Base-by-base conservation (phyloP, 92 coral and sea anemone species). In the Bergia puertoricense region DNA sequence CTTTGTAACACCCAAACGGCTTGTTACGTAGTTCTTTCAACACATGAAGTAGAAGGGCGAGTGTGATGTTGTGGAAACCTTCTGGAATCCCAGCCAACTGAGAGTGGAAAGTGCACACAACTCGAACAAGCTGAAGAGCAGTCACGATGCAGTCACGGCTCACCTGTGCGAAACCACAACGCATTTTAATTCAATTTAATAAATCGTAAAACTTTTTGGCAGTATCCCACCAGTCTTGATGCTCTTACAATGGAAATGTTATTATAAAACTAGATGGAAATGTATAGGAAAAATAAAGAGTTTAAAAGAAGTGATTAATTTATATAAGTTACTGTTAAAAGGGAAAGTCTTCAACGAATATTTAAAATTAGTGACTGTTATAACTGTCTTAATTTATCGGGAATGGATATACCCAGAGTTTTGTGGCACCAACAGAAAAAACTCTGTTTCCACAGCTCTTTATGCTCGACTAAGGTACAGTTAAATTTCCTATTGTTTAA, bases 31-130 rank as follows among this genome's bases (percentile, higher is more conserved):
- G 9, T 65, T 75, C 83, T 86, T 88, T 90, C 74, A 95, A 80
- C 76, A 93, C 89, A 40, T 88, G 90, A 68, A 93, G 90, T 40
- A 91, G 37, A 2, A 94, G 91, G 20, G 96, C 93, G 9, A 95
- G 88, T 10, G 92, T 85, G 57, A 92, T 81, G 44, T 74, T 14
- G 79, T 91, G 93, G 45, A 93, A 93, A 74, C 81, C 86, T 16
- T 90, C 89, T 13, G 95, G 95, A 76, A 93, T 69, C 41, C 42
- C 87, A 42, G 40, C 14, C 74, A 71, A 38, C 77, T 44, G 74
- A 69, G 78, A 45, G 65, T 76, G 62, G 87, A 84, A 84, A 10
- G 87, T 41, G 14, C 78, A 84, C 36, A 84, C 87, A 15, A 84
- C 87, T 42, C 87, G 87, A 37, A 84, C 74, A 71, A 84, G 65